A percentile compares a stretch with the other conserved stretches of the same genome.
Conservation (phyloP, 2,888 invertebrate species). For the Drosophila yooni region DNA sequence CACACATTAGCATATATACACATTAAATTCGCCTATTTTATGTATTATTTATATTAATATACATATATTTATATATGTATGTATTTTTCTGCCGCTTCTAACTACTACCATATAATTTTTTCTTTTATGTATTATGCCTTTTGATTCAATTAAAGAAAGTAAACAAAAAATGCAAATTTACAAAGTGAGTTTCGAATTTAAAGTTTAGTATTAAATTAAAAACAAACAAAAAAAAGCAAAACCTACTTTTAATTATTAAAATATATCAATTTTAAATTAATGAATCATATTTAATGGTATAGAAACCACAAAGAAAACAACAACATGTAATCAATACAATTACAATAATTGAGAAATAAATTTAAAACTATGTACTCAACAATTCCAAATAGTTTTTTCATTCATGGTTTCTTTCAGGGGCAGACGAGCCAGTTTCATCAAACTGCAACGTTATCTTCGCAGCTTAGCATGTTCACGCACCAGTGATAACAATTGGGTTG, state of each 20-base stretch:
- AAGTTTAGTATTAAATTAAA: conserved; percentile 68
- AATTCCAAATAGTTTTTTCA: background rate
- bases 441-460: background rate
- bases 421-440: background rate
- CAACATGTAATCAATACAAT: conserved; percentile 74
- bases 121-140: conserved; percentile 50
- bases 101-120: conserved; percentile 46
- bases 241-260: conserved; percentile 61
- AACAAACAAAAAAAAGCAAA: conserved; percentile 29
- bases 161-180: conserved; percentile 51
- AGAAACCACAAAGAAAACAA: conserved; percentile 53
- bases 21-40: conserved; percentile 41
- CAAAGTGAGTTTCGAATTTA: conserved; percentile 82
- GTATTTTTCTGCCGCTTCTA: conserved; percentile 59
- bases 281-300: conserved; percentile 74
- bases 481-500: background rate
- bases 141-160: conserved; percentile 43
- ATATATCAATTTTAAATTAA: conserved; percentile 77
- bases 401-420: no score
- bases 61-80: conserved; percentile 38
- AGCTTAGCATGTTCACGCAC: background rate
- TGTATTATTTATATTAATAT: conserved; percentile 59
- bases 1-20: conserved; percentile 33
- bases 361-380: conserved; percentile 74
- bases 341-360: conserved; percentile 68